Conservation (phyloP, 2,797 vertebrate species). For the Spizella passerina region DNA sequence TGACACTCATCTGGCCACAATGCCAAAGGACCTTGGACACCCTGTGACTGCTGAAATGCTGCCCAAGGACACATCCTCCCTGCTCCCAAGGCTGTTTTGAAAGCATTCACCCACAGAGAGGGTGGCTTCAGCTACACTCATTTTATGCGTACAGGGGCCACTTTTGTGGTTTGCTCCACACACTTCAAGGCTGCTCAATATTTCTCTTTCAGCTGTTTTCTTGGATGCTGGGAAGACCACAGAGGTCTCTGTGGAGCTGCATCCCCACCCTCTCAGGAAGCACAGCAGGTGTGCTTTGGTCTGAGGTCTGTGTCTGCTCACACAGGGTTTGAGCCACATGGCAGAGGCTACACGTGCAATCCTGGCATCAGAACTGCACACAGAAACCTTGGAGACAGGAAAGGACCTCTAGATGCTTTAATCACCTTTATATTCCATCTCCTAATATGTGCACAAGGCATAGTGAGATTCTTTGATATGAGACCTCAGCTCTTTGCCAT, state of each 20-base stretch:
- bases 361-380: background rate
- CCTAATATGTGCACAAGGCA: background rate
- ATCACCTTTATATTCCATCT: background rate
- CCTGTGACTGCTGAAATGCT: background rate
- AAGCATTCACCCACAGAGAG: background rate
- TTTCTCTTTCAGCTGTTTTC: background rate
- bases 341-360: background rate
- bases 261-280: background rate
- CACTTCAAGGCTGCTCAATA: background rate
- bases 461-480: background rate
- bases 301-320: background rate
- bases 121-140: background rate
- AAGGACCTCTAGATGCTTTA: background rate
- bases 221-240: background rate
- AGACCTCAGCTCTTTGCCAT: background rate
- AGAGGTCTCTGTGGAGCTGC: background rate
- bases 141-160: rapidly evolving
- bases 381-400: background rate
- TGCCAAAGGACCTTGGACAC: background rate
- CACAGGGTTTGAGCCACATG: background rate
- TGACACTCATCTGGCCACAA: background rate
- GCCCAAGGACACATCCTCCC: background rate
- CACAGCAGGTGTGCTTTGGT: background rate
- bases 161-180: background rate
- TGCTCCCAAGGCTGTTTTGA: background rate